Conservation (phyloP, 2,888 invertebrate species). For the Lottia gigantea region DNA sequence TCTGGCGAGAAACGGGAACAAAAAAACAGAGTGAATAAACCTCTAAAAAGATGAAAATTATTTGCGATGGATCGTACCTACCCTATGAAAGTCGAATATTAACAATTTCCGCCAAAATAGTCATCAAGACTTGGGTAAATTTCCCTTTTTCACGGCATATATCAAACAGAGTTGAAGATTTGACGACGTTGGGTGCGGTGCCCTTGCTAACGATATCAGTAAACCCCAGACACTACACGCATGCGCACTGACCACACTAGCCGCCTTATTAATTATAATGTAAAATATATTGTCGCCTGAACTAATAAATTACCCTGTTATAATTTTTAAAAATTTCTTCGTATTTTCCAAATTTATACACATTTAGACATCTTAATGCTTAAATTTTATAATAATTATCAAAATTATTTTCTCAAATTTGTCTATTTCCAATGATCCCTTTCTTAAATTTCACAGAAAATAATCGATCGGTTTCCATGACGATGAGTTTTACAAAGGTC, state of each 20-base stretch:
- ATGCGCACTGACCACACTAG: conserved; percentile 37
- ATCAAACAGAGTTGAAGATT: conserved; percentile 25
- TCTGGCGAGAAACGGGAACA: background rate
- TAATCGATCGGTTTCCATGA: too few species aligned
- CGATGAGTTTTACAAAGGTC: too few species aligned
- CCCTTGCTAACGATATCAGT: conserved; percentile 38
- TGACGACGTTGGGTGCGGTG: conserved; percentile 46
- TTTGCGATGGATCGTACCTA: conserved; percentile 20
- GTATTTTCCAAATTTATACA: too few species aligned
- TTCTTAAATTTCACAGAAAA: too few species aligned
- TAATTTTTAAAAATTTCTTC: too few species aligned
- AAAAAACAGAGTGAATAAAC: background rate
- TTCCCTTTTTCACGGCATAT: conserved; percentile 29
- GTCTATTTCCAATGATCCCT: too few species aligned
- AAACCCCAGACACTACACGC: conserved; percentile 54
- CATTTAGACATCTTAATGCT: too few species aligned
- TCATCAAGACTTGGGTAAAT: conserved; percentile 25
- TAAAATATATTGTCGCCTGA: background rate
- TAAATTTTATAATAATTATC: too few species aligned
- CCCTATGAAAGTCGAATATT: conserved; percentile 25
- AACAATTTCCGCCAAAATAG: conserved; percentile 27
- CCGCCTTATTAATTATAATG: conserved; percentile 29
- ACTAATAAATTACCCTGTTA: background rate
- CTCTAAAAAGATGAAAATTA: background rate
- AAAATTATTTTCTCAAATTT: too few species aligned